A percentile compares a stretch with the other conserved stretches of the same genome.
Conservation (phyloP, 2,888 invertebrate genomes). For the Pachymerium ferrugineum region DNA sequence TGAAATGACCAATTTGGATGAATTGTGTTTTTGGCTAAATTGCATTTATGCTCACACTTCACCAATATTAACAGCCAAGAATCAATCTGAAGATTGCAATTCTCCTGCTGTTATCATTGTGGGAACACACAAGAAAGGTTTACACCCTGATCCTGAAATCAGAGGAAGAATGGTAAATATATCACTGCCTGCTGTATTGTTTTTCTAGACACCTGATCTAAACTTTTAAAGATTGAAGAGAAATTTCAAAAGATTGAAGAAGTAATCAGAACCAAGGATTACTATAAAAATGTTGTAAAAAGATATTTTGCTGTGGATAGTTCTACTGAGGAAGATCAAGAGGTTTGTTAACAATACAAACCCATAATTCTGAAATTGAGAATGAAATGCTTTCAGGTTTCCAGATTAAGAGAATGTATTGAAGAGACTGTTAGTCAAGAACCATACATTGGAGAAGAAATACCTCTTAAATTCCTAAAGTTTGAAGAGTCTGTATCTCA, state of each 20-base stretch:
- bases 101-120: constrained; percentile 33
- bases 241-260: constrained; percentile 33
- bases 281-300: constrained; percentile 30
- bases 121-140: background rate
- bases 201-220: too few relatives aligned
- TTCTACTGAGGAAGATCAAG: constrained; percentile 31
- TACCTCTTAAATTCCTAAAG: constrained; percentile 31
- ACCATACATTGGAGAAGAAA: constrained; percentile 35
- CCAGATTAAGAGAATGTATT: constrained; percentile 27
- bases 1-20: constrained; percentile 31
- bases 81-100: background rate
- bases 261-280: constrained; percentile 28
- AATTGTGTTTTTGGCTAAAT: constrained; percentile 34
- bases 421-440: constrained; percentile 29
- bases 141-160: constrained; percentile 20
- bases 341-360: background rate
- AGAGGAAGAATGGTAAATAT: constrained; percentile 27
- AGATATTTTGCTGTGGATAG: constrained; percentile 31
- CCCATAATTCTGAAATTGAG: background rate
- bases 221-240: constrained; percentile 31
- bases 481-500: constrained; percentile 32
- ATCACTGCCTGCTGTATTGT: too few relatives aligned
- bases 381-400: constrained; percentile 20
- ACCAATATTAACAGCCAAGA: constrained; percentile 4
- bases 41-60: constrained; percentile 34